These are phyloP conservation scores for Anoura caudifer DNA, from an alignment of 2,113 vertebrate genomes.

Conservation along the genomic window DNA sequence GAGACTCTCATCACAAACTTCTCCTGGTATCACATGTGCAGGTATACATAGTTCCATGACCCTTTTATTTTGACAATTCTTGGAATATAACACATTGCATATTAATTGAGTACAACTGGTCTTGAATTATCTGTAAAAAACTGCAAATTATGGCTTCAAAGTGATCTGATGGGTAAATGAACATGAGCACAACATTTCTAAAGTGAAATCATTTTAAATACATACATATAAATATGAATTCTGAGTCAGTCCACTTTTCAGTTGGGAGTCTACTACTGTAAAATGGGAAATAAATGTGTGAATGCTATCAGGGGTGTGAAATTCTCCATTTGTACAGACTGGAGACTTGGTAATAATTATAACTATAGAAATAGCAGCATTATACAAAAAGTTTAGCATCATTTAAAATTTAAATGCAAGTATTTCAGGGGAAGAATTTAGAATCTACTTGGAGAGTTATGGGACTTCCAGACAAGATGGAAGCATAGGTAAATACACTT, in stretches of 20 bases:
- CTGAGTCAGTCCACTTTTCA: conserved; percentile 48
- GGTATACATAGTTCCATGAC: conserved; percentile 64
- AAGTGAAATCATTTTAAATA: conserved; percentile 63
- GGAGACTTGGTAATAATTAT: conserved; percentile 51
- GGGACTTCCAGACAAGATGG: no score
- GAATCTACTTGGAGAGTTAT: conserved; percentile 2
- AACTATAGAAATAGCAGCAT: neutral
- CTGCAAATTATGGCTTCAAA: conserved; percentile 77
- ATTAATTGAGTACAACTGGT: conserved; percentile 57
- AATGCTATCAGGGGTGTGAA: conserved; percentile 66
- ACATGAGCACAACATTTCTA: conserved; percentile 55
- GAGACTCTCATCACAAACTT: conserved; percentile 70
- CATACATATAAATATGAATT: neutral
- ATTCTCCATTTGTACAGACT: conserved; percentile 66
- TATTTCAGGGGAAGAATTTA: conserved; percentile 31
- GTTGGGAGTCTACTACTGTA: conserved; percentile 47
- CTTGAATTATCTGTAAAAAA: conserved; percentile 73
- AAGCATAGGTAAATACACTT: no score
- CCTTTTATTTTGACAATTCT: conserved; percentile 78
- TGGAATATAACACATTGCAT: conserved; percentile 73
- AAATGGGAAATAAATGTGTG: conserved; percentile 56
- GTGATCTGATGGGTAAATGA: conserved; percentile 76
- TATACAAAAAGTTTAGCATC: conserved; percentile 48
- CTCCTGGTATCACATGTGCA: neutral
- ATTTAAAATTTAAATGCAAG: conserved; percentile 60